Conservation (phyloP, 1,140 invertebrate species). For the Neotoxoptera formosana region DNA sequence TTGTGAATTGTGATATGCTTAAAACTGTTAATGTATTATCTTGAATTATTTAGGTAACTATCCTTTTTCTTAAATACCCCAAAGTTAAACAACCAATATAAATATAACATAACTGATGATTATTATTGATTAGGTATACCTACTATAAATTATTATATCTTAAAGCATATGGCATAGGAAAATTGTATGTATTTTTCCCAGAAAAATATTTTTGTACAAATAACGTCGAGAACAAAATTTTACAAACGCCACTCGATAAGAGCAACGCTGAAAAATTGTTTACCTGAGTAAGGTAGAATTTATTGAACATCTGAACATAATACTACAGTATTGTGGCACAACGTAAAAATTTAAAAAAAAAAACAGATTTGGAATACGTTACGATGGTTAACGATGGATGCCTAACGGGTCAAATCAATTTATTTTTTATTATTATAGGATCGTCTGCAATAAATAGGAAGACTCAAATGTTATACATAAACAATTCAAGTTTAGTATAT, state of each 20-base stretch:
- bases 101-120: background rate
- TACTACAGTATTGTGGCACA: background rate
- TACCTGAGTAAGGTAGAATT: background rate
- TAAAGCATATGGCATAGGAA: no score
- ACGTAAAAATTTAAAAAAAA: background rate
- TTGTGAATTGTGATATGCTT: background rate
- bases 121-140: no score
- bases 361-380: background rate
- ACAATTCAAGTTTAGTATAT: no score
- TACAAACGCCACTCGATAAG: background rate
- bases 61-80: background rate
- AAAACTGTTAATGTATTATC: background rate
- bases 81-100: background rate
- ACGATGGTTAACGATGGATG: no score
- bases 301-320: background rate
- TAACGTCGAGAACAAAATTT: background rate
- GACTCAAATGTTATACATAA: background rate
- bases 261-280: background rate
- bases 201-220: no score
- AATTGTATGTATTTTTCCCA: no score
- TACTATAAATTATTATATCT: no score
- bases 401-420: no score
- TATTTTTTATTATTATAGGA: background rate
- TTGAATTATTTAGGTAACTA: background rate
- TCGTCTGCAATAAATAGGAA: background rate